Conservation (phyloP, 2,797 vertebrate genomes). For the Brachymystax lenok region DNA sequence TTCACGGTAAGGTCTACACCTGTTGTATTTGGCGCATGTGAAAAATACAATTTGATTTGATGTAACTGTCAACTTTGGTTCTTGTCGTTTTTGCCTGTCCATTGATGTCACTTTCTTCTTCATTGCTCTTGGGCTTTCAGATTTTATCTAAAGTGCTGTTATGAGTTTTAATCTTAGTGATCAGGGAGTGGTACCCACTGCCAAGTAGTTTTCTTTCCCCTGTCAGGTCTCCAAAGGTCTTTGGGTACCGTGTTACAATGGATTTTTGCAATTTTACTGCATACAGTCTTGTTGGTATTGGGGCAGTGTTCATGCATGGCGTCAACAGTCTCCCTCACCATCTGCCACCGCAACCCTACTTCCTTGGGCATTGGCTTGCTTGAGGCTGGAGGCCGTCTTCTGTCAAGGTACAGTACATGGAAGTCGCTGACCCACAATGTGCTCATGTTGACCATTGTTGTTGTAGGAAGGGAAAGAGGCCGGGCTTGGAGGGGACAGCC, state of each 20-base stretch:
- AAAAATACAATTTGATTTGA: no score
- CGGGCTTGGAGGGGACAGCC: not conserved
- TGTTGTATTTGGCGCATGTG: no score
- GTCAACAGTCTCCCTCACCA: constrained; percentile 11
- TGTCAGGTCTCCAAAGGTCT: constrained; percentile 17
- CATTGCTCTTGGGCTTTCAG: not conserved
- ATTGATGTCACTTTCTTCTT: not conserved
- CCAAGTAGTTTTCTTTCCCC: constrained; percentile 20
- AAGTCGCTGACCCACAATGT: not conserved
- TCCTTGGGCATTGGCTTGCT: not conserved
- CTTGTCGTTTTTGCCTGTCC: not conserved
- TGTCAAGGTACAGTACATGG: constrained; percentile 19
- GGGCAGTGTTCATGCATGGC: constrained; percentile 12
- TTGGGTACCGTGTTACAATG: constrained; percentile 14
- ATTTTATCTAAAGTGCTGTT: constrained; percentile 8
- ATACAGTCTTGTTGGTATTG: constrained; percentile 14
- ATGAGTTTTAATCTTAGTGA: constrained; percentile 22
- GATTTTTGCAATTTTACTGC: constrained; percentile 14
- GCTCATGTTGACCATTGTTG: not conserved
- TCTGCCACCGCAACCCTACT: constrained; percentile 5
- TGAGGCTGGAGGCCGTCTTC: constrained; percentile 12
- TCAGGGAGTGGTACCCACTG: constrained; percentile 17
- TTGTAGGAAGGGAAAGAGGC: not conserved
- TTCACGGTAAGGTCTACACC: no score
- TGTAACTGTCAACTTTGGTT: constrained; percentile 29